phyloP scores from a whole-genome alignment of 2,797 vertebrate genomes.

The Pantherophis alleghaniensis region DNA sequence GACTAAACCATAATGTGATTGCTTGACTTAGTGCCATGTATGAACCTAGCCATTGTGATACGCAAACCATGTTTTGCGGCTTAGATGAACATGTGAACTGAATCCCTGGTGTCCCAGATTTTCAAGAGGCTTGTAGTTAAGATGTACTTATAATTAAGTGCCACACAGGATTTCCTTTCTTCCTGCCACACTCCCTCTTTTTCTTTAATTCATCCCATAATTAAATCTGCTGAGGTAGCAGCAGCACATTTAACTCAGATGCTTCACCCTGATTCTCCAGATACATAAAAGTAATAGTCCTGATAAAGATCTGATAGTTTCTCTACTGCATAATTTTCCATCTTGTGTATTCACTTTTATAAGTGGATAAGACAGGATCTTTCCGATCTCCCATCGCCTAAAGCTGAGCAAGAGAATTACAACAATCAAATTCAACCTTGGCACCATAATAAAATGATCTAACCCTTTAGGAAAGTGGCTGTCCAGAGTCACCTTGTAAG shows the following conservation, averaged over 20 bases:
- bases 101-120: background rate
- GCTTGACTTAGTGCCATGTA: background rate
- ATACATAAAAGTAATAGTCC: background rate
- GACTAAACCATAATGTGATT: background rate
- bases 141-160: background rate
- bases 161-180: background rate
- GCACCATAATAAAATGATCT: background rate
- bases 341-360: background rate
- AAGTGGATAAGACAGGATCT: background rate
- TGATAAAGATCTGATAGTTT: background rate
- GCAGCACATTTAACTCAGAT: background rate
- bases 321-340: background rate
- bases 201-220: background rate
- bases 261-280: background rate
- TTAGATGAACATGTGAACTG: background rate
- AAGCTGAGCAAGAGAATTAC: background rate
- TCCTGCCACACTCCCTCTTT: background rate
- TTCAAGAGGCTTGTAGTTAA: background rate
- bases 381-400: background rate
- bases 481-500: background rate
- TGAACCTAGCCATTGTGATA: background rate
- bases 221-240: background rate
- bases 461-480: background rate
- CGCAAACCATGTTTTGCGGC: background rate
- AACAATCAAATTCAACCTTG: background rate